A percentile compares a stretch with the other conserved stretches of the same genome.
Evolutionary conservation across 2,113 vertebrate genomes (phyloP).

Genomic region (Pseudois nayaur): DNA sequence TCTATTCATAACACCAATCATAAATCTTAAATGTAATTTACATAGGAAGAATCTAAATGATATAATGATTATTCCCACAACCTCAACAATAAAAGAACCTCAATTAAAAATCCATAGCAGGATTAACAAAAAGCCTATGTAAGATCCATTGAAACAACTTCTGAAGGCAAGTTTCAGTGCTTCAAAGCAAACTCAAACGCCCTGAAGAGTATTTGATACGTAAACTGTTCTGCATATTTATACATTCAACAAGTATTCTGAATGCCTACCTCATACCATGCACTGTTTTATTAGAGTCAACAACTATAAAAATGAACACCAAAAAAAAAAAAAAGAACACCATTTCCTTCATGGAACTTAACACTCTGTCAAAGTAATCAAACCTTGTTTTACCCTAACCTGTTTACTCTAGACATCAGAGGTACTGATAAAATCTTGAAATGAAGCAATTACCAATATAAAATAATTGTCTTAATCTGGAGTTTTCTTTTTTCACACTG

Average conservation of each 20-base stretch:
- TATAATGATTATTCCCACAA: neutral
- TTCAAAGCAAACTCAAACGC: conserved; percentile 25
- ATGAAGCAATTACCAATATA: neutral
- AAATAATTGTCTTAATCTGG: neutral
- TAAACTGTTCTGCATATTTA: neutral
- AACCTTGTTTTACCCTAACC: neutral
- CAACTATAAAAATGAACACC: neutral
- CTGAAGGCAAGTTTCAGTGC: conserved; percentile 6
- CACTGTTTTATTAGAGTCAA: neutral
- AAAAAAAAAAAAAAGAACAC: too few relatives aligned
- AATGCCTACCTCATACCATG: neutral
- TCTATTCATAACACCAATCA: neutral
- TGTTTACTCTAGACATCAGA: neutral
- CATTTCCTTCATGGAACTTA: neutral
- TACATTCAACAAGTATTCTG: neutral
- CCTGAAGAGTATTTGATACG: neutral
- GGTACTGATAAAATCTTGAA: neutral
- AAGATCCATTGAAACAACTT: neutral
- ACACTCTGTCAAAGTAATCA: neutral
- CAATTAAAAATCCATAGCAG: conserved; percentile 9
- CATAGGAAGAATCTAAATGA: neutral
- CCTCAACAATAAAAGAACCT: conserved; percentile 15
- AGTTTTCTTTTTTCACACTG: neutral
- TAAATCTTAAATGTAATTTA: conserved; percentile 39
- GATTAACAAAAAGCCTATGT: neutral